These are phyloP conservation scores for Crenichthys baileyi DNA, from an alignment of 2,797 vertebrate species.

Conservation along the genomic window DNA sequence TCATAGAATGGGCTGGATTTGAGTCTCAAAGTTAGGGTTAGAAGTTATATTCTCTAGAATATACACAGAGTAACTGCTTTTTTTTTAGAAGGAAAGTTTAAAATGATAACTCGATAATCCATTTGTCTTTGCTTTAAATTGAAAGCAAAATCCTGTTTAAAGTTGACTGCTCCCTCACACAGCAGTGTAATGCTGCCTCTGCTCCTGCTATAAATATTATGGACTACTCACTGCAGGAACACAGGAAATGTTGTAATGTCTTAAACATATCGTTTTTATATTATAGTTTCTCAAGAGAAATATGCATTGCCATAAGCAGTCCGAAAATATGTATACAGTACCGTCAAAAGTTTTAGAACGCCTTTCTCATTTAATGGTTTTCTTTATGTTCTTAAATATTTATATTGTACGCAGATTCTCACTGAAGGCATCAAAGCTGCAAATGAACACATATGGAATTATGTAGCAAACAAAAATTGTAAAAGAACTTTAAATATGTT, in stretches of 20 bases:
- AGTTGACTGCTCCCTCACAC: background rate
- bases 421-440: no score
- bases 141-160: background rate
- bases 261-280: background rate
- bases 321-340: background rate
- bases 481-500: no score
- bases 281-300: background rate
- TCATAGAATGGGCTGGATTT: background rate
- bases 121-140: background rate
- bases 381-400: no score
- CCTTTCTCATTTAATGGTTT: no score
- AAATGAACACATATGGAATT: no score
- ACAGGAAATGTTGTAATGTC: background rate
- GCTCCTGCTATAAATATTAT: no score
- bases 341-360: no score
- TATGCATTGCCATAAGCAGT: background rate
- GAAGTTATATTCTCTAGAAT: background rate
- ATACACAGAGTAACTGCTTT: background rate
- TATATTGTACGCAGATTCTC: no score
- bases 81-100: background rate
- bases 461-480: no score
- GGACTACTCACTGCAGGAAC: background rate
- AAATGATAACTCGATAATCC: background rate
- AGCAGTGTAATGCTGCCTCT: no score
- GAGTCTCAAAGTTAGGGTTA: background rate